Percentiles rank a stretch among this genome's conserved stretches.
phyloP scores from a whole-genome alignment of 2,888 invertebrate genomes.

The Meteorus colon region DNA sequence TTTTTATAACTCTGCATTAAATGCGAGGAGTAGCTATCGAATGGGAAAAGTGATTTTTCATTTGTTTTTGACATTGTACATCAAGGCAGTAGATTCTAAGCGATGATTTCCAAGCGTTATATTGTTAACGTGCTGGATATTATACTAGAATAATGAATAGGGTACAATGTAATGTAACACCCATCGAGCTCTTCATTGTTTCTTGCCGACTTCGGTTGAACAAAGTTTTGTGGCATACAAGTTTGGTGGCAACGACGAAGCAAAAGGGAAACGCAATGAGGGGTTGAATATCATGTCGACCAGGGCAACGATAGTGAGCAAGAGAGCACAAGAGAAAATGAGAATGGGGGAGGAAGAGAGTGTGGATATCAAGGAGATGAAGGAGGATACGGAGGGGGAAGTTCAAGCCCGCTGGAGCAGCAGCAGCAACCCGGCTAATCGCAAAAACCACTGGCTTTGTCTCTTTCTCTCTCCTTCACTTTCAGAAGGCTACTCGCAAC shows the following conservation, averaged over 20 bases:
- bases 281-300: constrained; percentile 45
- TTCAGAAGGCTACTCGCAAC: constrained; percentile 57
- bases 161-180: constrained; percentile 49
- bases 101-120: constrained; percentile 20
- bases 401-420: constrained; percentile 50
- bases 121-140: constrained; percentile 6
- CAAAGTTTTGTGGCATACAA: constrained; percentile 67
- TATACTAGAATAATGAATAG: constrained; percentile 67
- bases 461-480: constrained; percentile 54
- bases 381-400: constrained; percentile 42
- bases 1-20: not conserved
- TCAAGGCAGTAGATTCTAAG: not conserved
- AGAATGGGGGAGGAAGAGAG: constrained; percentile 42
- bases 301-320: constrained; percentile 31
- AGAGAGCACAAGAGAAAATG: constrained; percentile 42
- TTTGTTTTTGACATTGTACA: not conserved
- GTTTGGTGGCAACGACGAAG: constrained; percentile 50
- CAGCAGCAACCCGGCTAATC: constrained; percentile 62
- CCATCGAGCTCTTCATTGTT: constrained; percentile 54
- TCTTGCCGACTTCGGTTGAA: constrained; percentile 72
- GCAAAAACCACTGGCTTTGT: constrained; percentile 68
- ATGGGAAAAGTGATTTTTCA: not conserved
- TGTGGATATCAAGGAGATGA: constrained; percentile 36
- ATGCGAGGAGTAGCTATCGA: not conserved
- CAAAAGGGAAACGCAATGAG: constrained; percentile 49